phyloP scores from a whole-genome alignment of 2,113 vertebrate genomes.

The Chauna torquata region DNA sequence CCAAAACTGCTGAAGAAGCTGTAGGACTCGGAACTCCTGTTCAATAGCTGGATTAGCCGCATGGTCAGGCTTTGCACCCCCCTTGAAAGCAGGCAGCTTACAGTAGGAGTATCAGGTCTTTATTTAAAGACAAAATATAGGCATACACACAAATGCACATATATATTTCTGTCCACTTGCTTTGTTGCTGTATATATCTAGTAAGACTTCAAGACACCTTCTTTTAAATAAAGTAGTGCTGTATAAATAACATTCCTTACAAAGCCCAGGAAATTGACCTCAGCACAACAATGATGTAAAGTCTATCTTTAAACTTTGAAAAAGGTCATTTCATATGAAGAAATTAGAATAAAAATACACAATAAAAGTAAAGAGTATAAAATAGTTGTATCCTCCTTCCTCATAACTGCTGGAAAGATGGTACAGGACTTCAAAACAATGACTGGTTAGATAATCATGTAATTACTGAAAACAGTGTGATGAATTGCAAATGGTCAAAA shows the following conservation, averaged over 20 bases:
- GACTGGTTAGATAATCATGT: not conserved
- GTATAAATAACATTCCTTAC: not conserved
- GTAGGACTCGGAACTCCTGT: not conserved
- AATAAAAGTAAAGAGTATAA: not conserved
- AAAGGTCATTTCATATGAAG: not conserved
- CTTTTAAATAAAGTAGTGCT: not conserved
- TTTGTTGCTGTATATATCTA: not conserved
- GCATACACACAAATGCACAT: not conserved
- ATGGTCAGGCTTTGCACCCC: not conserved
- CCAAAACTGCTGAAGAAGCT: not conserved
- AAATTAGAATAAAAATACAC: not conserved
- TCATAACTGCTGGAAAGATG: not conserved
- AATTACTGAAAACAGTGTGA: not conserved
- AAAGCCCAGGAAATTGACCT: not conserved
- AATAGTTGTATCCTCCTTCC: not conserved
- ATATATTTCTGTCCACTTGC: not conserved
- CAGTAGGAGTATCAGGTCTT: not conserved
- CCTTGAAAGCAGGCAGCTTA: not conserved
- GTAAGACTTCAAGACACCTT: not conserved
- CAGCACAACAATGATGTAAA: not conserved
- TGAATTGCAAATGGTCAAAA: not conserved
- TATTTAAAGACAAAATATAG: not conserved
- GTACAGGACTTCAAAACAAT: not conserved
- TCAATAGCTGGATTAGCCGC: not conserved
- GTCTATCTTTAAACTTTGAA: not conserved